These are phyloP conservation scores for Rhegmatorhina hoffmannsi DNA, from an alignment of 2,113 vertebrate genomes.

Conservation along the genomic window DNA sequence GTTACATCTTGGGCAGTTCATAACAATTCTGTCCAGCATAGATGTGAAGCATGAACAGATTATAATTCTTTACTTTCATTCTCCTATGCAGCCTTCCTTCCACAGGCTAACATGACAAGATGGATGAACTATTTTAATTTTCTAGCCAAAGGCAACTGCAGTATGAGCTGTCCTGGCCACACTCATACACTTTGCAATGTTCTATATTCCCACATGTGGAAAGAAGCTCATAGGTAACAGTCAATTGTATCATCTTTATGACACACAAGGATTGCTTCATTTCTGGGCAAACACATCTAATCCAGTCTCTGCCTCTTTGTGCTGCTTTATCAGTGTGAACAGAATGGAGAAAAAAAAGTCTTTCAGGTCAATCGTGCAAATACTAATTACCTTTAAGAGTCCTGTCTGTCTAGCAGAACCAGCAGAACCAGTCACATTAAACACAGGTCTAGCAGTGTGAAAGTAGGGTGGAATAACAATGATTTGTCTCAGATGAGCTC, in stretches of 20 bases:
- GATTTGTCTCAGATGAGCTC: neutral
- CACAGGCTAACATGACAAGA: neutral
- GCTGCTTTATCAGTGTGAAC: neutral
- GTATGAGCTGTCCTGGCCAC: neutral
- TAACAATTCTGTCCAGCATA: neutral
- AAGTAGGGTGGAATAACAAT: constrained; percentile 2
- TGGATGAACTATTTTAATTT: neutral
- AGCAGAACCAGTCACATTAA: constrained; percentile 32
- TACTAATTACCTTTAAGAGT: constrained; percentile 17
- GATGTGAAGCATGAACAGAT: neutral
- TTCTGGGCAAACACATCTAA: neutral
- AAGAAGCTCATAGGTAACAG: neutral
- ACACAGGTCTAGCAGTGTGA: neutral
- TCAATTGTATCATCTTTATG: neutral
- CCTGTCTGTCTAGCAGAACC: constrained; percentile 20
- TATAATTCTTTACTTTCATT: neutral
- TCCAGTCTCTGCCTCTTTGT: neutral
- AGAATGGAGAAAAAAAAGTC: neutral
- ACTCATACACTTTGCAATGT: neutral
- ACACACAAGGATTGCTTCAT: neutral
- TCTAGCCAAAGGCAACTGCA: neutral
- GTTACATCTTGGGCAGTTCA: neutral
- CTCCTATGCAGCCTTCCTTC: neutral
- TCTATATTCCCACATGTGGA: neutral
- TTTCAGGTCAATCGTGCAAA: neutral